Percentiles rank a stretch among this genome's conserved stretches.
These are phyloP conservation scores for Spondyliosoma cantharus DNA, from an alignment of 2,797 vertebrate species.

Conservation along the genomic window DNA sequence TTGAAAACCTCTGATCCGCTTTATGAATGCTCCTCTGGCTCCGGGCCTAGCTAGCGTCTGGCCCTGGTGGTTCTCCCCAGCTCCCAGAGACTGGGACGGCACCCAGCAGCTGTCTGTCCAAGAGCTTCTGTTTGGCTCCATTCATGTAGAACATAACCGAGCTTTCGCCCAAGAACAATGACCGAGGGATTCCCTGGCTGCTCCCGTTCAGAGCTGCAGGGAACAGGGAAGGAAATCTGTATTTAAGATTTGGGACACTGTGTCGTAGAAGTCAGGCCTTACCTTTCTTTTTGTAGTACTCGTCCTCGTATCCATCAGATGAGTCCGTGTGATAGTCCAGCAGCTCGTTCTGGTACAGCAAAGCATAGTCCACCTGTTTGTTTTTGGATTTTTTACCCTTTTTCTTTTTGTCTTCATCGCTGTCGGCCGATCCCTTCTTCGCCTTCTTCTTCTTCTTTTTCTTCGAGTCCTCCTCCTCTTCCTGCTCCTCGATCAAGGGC, in stretches of 20 bases:
- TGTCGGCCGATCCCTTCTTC: slow-evolving; percentile 79
- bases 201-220: slow-evolving; percentile 24
- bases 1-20: slow-evolving; percentile 9
- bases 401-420: slow-evolving; percentile 84
- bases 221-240: slow-evolving; percentile 11
- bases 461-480: slow-evolving; percentile 82
- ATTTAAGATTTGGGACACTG: neutral
- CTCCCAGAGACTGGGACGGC: slow-evolving; percentile 62
- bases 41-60: slow-evolving; percentile 23
- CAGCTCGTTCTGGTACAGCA: slow-evolving; percentile 90
- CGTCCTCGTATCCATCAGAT: slow-evolving; percentile 90
- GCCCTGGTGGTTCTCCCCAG: slow-evolving; percentile 36
- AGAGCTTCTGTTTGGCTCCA: slow-evolving; percentile 68
- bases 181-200: slow-evolving; percentile 62
- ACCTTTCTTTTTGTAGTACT: slow-evolving; percentile 98
- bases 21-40: slow-evolving; percentile 49
- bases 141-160: slow-evolving; percentile 80
- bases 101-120: slow-evolving; percentile 75
- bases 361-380: slow-evolving; percentile 89
- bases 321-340: slow-evolving; percentile 89
- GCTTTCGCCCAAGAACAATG: slow-evolving; percentile 77
- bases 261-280: slow-evolving; percentile 23
- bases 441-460: slow-evolving; percentile 86
- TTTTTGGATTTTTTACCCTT: slow-evolving; percentile 85
- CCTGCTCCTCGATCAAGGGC: slow-evolving; percentile 79